Base-by-base conservation (phyloP, 2,888 invertebrate species). In the Apodemia mormo region DNA sequence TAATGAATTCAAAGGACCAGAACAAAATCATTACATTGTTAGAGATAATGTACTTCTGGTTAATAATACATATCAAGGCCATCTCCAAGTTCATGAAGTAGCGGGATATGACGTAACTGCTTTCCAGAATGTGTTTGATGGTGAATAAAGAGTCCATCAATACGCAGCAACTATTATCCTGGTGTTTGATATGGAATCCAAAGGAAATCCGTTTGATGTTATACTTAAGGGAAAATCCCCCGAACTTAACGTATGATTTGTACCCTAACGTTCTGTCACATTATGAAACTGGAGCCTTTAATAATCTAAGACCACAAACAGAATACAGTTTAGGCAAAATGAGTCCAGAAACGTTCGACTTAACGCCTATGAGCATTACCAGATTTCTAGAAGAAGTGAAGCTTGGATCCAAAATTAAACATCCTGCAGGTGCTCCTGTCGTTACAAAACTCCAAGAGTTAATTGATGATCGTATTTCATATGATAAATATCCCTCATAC, bases 281-380 rank as follows among this genome's bases (percentile, higher is more conserved):
- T 65, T 68, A 49, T 68, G 45, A 68, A 68, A 68, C 37, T 65
- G 65, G 68, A 68, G 49, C 69, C 65, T 69, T 69, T 37, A 65
- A 69, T 22, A 22, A 22, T 69, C 22, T 65, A 66, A 69, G 43
- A 69, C 30, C 49, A 66, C 56, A 69, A 14, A 69, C 69, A 69
- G 69, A 69, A 54, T 66, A 69, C 69, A 30, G 37, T 69, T 69
- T 69, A 69, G 66, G 65, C 54, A 66, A 66, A 69, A 69, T 56
- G 45, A 49, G 66, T 69, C 52, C 52, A 49, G 66, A 5, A 69
- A 69, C 65, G 69, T 69, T 65, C 40, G 56, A 69, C 69, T 69
- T 69, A 69, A 69, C 66, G 52, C 52, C 52, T 52, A 10, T 52
- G 52, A 52, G 52, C 52, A 9, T 14, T 52, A 52, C 52, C 52